Conservation (phyloP, 2,888 invertebrate species). For the Sphecodes monilicornis region DNA sequence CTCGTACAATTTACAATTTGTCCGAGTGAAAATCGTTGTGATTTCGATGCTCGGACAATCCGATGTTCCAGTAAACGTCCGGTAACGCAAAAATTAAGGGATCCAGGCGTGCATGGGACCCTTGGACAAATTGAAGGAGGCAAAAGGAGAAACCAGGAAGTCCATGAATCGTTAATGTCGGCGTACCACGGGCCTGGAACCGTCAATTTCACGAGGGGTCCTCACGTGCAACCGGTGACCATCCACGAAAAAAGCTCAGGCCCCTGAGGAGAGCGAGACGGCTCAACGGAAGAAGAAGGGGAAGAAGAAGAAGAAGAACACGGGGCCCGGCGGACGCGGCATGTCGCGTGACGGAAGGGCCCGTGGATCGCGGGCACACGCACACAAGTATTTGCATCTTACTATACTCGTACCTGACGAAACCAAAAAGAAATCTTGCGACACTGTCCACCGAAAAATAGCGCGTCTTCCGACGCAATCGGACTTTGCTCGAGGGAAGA, state of each 20-base stretch:
- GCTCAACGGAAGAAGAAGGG: conserved; percentile 8
- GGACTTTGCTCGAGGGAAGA: neutral
- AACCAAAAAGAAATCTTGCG: conserved; percentile 1
- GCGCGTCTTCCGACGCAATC: neutral
- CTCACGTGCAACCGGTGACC: conserved; percentile 56
- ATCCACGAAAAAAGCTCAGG: conserved; percentile 57
- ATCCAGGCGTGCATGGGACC: neutral
- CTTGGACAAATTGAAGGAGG: neutral
- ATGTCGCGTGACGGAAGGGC: conserved; percentile 82
- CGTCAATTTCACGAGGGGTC: conserved; percentile 62
- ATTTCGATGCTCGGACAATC: neutral
- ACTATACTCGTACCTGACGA: neutral
- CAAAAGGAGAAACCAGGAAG: conserved; percentile 13
- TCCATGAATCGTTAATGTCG: conserved; percentile 44
- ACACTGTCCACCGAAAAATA: neutral
- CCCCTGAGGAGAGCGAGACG: conserved; percentile 17
- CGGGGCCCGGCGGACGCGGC: conserved; percentile 60
- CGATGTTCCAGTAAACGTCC: neutral
- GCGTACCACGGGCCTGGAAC: conserved; percentile 38
- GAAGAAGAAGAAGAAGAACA: conserved; percentile 27
- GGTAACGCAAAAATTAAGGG: neutral
- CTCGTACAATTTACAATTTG: neutral
- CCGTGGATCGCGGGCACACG: conserved; percentile 67
- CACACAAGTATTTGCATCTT: conserved; percentile 64
- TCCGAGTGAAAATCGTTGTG: neutral